phyloP scores from a whole-genome alignment of 2,113 vertebrate species.

The Hyaena hyaena region DNA sequence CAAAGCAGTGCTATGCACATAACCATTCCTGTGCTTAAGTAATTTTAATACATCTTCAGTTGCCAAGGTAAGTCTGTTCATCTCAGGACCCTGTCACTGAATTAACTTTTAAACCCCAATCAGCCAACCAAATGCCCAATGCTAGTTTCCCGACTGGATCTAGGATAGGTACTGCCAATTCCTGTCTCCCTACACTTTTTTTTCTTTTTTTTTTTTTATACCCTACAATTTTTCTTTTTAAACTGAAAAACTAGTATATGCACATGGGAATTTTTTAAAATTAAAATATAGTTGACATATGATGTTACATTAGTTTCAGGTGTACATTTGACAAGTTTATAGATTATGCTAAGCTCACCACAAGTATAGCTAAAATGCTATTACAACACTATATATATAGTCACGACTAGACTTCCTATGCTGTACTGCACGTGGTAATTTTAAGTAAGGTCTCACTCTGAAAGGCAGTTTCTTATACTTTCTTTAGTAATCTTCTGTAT shows the following conservation, averaged over 20 bases:
- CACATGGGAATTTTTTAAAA: neutral
- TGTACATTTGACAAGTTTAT: neutral
- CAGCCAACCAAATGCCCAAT: neutral
- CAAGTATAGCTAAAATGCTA: neutral
- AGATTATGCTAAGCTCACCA: neutral
- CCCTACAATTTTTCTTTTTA: neutral
- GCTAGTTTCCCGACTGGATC: neutral
- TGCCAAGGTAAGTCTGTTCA: constrained; percentile 11
- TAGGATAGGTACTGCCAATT: neutral
- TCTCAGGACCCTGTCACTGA: neutral
- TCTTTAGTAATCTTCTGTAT: neutral
- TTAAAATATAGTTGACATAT: neutral
- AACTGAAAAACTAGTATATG: neutral
- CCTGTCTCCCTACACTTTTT: neutral
- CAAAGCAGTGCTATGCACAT: neutral
- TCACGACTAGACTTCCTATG: neutral
- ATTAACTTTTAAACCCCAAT: constrained; percentile 17
- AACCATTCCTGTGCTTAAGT: neutral
- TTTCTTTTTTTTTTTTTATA: neutral
- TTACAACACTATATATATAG: neutral
- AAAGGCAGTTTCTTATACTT: constrained; percentile 20
- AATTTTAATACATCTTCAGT: neutral
- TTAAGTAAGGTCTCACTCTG: constrained; percentile 16
- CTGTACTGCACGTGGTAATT: neutral
- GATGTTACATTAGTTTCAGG: neutral